Percentiles rank a stretch among this genome's conserved stretches.
Evolutionary conservation across 2,797 vertebrate genomes (phyloP).

Genomic region (Neosilurus hyrtlii): DNA sequence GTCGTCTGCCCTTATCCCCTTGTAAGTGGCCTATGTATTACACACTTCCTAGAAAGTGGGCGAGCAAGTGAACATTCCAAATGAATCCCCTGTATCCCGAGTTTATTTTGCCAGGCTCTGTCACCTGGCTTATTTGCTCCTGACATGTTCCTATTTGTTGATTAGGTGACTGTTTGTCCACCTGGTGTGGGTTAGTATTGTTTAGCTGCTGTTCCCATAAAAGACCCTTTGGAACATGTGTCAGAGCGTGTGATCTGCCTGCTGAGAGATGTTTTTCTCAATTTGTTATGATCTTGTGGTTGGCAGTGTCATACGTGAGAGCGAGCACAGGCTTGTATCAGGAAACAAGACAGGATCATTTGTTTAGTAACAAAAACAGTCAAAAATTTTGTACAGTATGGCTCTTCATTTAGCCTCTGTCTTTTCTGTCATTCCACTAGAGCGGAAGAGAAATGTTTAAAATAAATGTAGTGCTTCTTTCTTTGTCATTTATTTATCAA

Average conservation of each 20-base stretch:
- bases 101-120: constrained; percentile 10
- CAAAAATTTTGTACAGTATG: background rate
- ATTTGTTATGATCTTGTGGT: constrained; percentile 15
- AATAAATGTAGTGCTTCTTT: background rate
- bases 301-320: background rate
- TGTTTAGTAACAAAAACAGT: constrained; percentile 13
- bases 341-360: constrained; percentile 16
- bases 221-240: constrained; percentile 7
- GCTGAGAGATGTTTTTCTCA: constrained; percentile 14
- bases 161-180: constrained; percentile 70
- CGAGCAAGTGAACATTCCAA: too few relatives aligned
- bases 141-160: constrained; percentile 46
- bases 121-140: constrained; percentile 19
- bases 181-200: constrained; percentile 70
- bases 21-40: too few relatives aligned
- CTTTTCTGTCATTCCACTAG: background rate
- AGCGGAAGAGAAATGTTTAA: background rate
- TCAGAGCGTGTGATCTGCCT: constrained; percentile 34
- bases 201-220: constrained; percentile 37
- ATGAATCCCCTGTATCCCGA: background rate
- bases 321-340: constrained; percentile 17
- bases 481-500: background rate
- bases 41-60: too few relatives aligned
- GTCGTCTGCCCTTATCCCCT: too few relatives aligned
- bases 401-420: background rate